Percentiles rank a stretch among this genome's conserved stretches.
Conservation (phyloP, 2,113 vertebrate genomes). For the Peromyscus californicus region DNA sequence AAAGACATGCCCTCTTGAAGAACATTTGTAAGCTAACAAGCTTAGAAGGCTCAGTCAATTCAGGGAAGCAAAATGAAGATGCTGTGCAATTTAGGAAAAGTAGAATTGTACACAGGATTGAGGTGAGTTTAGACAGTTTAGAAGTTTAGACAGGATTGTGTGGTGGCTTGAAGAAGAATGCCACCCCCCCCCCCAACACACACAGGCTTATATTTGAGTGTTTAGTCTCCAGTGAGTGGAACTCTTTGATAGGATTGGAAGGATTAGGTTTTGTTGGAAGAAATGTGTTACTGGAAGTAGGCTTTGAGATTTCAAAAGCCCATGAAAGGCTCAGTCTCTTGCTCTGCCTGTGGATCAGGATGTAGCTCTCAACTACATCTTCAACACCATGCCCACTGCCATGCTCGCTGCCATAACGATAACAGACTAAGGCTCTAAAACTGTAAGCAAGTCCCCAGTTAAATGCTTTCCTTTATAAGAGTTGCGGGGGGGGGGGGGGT, state of each 20-base stretch:
- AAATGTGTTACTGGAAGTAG: neutral
- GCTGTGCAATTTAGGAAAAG: neutral
- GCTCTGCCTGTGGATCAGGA: neutral
- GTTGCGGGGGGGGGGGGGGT: too few relatives aligned
- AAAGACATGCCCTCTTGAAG: neutral
- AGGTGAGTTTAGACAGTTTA: neutral
- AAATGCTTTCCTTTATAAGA: neutral
- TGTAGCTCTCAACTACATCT: neutral
- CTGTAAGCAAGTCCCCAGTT: neutral
- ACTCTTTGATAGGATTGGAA: neutral
- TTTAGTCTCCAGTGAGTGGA: neutral
- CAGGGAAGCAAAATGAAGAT: neutral
- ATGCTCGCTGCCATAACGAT: too few relatives aligned
- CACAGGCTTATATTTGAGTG: neutral
- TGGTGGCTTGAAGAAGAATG: neutral
- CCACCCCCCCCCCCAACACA: too few relatives aligned
- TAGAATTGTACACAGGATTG: neutral
- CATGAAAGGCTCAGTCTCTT: neutral
- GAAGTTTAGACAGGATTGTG: neutral
- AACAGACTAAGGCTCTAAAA: neutral
- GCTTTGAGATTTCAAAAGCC: neutral
- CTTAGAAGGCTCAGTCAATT: neutral
- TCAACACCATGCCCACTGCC: too few relatives aligned
- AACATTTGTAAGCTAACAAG: neutral
- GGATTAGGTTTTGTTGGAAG: neutral